These are phyloP conservation scores for Caranx ignobilis DNA, from an alignment of 2,113 vertebrate species.

Conservation along the genomic window DNA sequence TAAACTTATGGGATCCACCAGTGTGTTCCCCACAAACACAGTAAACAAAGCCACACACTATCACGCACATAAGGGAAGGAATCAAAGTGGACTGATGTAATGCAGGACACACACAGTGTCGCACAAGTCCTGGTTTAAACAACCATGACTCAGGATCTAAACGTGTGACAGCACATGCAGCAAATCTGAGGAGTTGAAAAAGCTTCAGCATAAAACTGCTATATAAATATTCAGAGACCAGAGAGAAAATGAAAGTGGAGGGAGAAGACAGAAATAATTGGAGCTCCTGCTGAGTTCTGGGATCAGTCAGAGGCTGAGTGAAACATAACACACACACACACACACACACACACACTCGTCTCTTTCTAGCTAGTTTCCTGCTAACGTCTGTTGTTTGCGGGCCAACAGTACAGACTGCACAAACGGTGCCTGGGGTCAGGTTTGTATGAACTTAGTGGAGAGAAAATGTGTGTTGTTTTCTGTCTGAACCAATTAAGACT, in stretches of 20 bases:
- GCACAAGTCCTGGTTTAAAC: no score
- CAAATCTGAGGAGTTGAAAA: not conserved
- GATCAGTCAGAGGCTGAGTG: not conserved
- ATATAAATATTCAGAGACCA: not conserved
- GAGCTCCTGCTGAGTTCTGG: not conserved
- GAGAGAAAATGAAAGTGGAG: not conserved
- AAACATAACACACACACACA: slow-evolving; percentile 6
- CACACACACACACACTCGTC: not conserved
- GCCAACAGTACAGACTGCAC: not conserved
- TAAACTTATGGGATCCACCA: no score
- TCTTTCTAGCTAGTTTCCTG: not conserved
- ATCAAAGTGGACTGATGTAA: not conserved
- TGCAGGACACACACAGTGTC: no score
- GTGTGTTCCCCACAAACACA: no score
- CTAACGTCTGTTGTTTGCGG: not conserved
- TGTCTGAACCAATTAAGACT: not conserved
- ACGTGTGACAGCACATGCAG: not conserved
- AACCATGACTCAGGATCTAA: not conserved
- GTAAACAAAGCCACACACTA: not conserved
- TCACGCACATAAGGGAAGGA: not conserved
- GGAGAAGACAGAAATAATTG: not conserved
- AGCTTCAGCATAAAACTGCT: not conserved
- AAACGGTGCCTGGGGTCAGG: not conserved
- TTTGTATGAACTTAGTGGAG: not conserved
- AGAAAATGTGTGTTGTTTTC: not conserved